These are phyloP conservation scores for Eurytoma californica DNA, from an alignment of 2,888 invertebrate genomes.

Conservation along the genomic window DNA sequence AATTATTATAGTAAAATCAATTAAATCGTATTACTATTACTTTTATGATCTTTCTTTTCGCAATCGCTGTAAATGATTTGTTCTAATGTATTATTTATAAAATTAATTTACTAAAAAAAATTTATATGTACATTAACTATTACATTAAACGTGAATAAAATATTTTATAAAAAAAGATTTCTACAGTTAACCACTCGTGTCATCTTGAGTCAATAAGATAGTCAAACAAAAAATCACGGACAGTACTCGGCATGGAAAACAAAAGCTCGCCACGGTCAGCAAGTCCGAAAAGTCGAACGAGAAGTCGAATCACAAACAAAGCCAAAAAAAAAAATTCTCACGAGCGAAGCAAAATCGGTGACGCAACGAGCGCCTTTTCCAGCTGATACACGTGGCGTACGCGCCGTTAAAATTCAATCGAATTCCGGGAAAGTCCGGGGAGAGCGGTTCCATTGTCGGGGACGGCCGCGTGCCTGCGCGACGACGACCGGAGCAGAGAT, in stretches of 20 bases:
- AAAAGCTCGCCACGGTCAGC: neutral
- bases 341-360: neutral
- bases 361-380: constrained; percentile 5
- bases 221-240: no score
- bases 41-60: no score
- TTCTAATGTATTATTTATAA: no score
- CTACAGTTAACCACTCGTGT: no score
- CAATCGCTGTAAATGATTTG: no score
- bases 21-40: no score
- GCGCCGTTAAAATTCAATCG: constrained; percentile 14
- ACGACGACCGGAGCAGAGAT: neutral
- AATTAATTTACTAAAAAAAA: no score
- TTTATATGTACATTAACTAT: no score
- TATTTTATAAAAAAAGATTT: no score
- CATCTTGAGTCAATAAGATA: no score
- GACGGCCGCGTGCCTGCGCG: neutral
- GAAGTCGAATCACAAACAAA: neutral
- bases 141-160: no score
- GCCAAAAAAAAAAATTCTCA: neutral
- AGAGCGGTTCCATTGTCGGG: constrained; percentile 11
- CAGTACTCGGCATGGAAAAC: neutral
- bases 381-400: neutral
- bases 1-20: no score
- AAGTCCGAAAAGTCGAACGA: neutral
- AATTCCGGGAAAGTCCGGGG: constrained; percentile 24